phyloP scores from a whole-genome alignment of 2,888 invertebrate genomes.

The Ctena decussata region DNA sequence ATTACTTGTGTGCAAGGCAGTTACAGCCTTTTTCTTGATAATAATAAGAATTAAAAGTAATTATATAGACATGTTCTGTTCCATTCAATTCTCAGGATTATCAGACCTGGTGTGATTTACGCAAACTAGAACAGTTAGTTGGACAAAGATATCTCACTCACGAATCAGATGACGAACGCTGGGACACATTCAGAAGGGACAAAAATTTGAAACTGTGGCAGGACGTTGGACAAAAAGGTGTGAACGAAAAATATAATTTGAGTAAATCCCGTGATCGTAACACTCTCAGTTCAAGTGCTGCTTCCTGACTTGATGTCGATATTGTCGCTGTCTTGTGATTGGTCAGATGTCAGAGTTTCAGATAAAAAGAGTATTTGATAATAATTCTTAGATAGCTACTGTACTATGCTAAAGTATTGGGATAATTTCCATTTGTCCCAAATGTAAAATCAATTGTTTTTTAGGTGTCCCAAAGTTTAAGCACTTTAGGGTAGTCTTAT shows the following conservation, averaged over 20 bases:
- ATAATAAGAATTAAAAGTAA: no score
- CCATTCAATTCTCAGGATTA: slow-evolving; percentile 90
- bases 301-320: slow-evolving; percentile 66
- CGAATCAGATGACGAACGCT: slow-evolving; percentile 97
- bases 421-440: no score
- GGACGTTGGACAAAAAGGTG: slow-evolving; percentile 84
- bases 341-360: neutral
- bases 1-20: no score
- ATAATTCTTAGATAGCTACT: no score
- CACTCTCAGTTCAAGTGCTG: slow-evolving; percentile 65
- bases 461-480: no score
- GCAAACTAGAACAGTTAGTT: slow-evolving; percentile 93
- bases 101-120: slow-evolving; percentile 97
- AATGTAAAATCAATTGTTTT: no score
- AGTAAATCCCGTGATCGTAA: slow-evolving; percentile 80
- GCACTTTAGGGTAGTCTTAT: no score
- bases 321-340: slow-evolving; percentile 7
- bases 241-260: slow-evolving; percentile 81
- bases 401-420: no score
- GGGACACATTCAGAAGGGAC: slow-evolving; percentile 90
- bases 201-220: slow-evolving; percentile 86
- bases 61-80: no score
- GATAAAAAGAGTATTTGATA: neutral
- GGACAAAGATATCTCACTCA: slow-evolving; percentile 95
- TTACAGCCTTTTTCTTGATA: no score